These are phyloP conservation scores for Stenodera caucasica DNA, from an alignment of 2,888 invertebrate genomes.

Conservation along the genomic window DNA sequence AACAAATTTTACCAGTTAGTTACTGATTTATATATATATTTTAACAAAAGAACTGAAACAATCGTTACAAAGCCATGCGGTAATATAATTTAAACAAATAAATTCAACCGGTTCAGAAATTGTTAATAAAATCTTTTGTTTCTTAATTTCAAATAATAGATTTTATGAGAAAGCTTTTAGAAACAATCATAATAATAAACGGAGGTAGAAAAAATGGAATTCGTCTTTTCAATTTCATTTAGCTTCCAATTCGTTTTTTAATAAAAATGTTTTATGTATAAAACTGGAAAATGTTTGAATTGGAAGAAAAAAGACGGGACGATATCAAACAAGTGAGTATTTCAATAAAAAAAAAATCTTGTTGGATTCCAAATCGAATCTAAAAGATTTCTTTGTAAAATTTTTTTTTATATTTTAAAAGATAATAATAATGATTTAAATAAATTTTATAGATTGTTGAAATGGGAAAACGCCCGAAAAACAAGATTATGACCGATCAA, in stretches of 20 bases:
- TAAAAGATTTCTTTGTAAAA: neutral
- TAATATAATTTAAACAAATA: neutral
- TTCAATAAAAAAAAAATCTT: conserved; percentile 34
- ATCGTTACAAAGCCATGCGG: neutral
- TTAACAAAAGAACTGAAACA: neutral
- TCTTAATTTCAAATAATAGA: conserved; percentile 14
- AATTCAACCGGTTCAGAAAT: neutral
- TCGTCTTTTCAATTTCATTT: conserved; percentile 29
- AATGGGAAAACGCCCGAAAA: too few relatives aligned
- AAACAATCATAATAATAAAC: too few relatives aligned
- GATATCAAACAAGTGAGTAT: conserved; percentile 17
- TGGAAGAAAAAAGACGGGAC: conserved; percentile 13
- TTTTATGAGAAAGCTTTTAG: conserved; percentile 5
- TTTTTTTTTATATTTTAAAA: neutral
- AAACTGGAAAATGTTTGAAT: conserved; percentile 24
- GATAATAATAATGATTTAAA: neutral
- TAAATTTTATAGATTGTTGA: too few relatives aligned
- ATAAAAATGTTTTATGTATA: conserved; percentile 35
- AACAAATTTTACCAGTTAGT: conserved; percentile 3
- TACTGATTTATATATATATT: neutral
- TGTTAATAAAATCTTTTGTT: neutral
- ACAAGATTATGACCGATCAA: conserved; percentile 24
- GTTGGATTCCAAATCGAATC: conserved; percentile 1
- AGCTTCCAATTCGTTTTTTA: conserved; percentile 34
- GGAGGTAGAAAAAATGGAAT: conserved; percentile 19